These are phyloP conservation scores for Dicyrtoma fusca DNA, from an alignment of 2,888 invertebrate genomes.

Conservation along the genomic window DNA sequence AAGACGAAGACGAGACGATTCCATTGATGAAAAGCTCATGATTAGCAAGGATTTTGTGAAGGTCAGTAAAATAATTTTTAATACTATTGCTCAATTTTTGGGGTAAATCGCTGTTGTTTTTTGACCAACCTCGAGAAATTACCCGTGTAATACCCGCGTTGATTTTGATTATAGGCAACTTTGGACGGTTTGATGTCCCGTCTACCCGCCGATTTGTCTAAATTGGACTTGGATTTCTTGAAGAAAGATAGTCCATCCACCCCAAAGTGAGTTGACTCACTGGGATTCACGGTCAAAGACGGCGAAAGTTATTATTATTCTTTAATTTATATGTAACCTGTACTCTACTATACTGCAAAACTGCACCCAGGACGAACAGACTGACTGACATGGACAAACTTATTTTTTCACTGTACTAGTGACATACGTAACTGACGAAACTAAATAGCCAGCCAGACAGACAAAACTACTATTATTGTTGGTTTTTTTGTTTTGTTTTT, in stretches of 20 bases:
- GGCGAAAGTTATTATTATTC: background rate
- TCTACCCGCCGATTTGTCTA: slow-evolving; percentile 32
- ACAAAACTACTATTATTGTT: too few species aligned
- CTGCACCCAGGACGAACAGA: too few species aligned
- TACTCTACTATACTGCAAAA: background rate
- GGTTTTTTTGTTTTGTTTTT: background rate
- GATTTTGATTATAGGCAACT: slow-evolving; percentile 19
- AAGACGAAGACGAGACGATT: slow-evolving; percentile 12
- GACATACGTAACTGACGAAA: too few species aligned
- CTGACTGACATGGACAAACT: too few species aligned
- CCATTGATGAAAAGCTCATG: background rate
- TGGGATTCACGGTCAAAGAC: background rate
- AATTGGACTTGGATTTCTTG: slow-evolving; percentile 26
- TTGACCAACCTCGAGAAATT: background rate
- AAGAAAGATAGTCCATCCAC: slow-evolving; percentile 14
- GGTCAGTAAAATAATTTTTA: background rate
- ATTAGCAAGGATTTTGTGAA: slow-evolving; percentile 30
- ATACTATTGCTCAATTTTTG: too few species aligned
- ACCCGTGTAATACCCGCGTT: background rate
- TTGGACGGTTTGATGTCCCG: slow-evolving; percentile 32
- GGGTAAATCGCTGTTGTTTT: background rate
- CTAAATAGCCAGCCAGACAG: too few species aligned
- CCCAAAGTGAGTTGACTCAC: background rate
- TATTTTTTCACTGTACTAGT: too few species aligned
- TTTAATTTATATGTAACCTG: background rate